Conservation (phyloP, 1,140 invertebrate genomes). For the Pemphigus obesinymphae region DNA sequence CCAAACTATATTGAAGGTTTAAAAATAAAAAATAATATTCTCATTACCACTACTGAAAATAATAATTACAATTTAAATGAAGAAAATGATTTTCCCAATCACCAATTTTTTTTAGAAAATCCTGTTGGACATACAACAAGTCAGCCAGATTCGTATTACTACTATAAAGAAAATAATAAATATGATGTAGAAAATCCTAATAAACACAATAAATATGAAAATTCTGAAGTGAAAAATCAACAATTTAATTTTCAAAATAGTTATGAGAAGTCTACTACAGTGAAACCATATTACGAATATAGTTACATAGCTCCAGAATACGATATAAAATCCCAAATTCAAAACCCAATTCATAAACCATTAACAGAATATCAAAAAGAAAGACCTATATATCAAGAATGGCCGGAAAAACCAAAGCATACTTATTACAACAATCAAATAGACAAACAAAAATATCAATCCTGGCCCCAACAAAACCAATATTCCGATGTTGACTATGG, state of each 20-base stretch:
- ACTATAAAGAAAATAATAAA: slow-evolving; percentile 25
- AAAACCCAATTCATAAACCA: background rate
- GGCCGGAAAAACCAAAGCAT: background rate
- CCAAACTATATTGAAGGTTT: slow-evolving; percentile 47
- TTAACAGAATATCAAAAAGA: background rate
- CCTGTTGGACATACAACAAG: background rate
- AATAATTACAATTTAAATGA: background rate
- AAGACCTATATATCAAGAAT: background rate
- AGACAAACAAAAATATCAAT: background rate
- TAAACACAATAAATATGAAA: slow-evolving; percentile 26
- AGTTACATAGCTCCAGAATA: slow-evolving; percentile 47
- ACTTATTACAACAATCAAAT: background rate
- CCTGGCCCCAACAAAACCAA: slow-evolving; percentile 11
- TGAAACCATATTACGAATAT: slow-evolving; percentile 47
- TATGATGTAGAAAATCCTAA: slow-evolving; percentile 27
- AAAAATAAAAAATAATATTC: slow-evolving; percentile 37
- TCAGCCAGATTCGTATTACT: slow-evolving; percentile 13
- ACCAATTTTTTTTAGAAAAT: background rate
- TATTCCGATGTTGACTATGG: slow-evolving; percentile 7
- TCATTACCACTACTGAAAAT: slow-evolving; percentile 8
- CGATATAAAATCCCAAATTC: slow-evolving; percentile 24
- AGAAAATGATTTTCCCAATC: background rate
- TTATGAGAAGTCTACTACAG: slow-evolving; percentile 36
- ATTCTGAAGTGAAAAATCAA: background rate
- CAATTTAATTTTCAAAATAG: slow-evolving; percentile 10